Conservation (phyloP, 2,797 vertebrate species). For the Eurystomus glaucurus region DNA sequence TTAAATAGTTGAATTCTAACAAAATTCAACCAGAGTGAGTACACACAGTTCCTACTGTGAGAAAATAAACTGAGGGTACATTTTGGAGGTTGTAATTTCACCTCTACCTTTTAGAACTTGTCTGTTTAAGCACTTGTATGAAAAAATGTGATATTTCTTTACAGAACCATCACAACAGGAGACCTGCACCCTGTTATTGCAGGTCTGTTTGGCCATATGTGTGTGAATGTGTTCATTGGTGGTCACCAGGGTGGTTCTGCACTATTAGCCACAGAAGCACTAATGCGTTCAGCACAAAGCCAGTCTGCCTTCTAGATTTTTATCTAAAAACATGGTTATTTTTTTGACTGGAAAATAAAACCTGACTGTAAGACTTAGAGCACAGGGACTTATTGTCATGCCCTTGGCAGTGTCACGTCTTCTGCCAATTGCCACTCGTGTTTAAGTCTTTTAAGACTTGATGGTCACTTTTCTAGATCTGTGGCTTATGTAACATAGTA, state of each 20-base stretch:
- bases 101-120: background rate
- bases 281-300: background rate
- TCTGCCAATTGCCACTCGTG: background rate
- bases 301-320: background rate
- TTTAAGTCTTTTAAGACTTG: background rate
- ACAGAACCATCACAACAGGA: background rate
- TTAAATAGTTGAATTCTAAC: background rate
- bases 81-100: conserved; percentile 1
- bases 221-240: background rate
- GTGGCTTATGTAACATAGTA: background rate
- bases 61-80: background rate
- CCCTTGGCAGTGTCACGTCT: background rate
- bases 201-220: background rate
- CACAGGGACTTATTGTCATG: background rate
- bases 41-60: background rate
- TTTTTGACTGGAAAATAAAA: background rate
- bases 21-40: background rate
- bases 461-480: background rate
- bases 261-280: background rate
- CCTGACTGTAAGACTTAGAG: background rate
- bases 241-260: background rate
- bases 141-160: background rate
- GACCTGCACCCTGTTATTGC: background rate
- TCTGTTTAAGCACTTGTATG: background rate
- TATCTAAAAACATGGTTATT: background rate